phyloP scores from a whole-genome alignment of 2,113 vertebrate genomes.

The Bothrops jararaca region DNA sequence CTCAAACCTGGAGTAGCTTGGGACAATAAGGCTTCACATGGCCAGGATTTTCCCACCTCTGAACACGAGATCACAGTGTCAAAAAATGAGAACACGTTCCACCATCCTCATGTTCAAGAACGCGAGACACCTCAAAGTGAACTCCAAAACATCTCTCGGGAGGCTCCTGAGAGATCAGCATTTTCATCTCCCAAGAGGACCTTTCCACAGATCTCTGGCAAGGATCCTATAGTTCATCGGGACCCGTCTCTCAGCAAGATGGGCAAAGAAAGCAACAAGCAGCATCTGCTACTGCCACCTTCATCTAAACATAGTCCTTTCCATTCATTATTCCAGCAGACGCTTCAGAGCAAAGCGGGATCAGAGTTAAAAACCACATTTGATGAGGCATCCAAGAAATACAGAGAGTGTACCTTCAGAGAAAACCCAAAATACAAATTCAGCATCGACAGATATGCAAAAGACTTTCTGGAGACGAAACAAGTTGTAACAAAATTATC shows the following conservation, averaged over 20 bases:
- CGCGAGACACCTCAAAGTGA: conserved; percentile 63
- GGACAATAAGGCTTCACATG: conserved; percentile 79
- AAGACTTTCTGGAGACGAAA: conserved; percentile 79
- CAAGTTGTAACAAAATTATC: conserved; percentile 80
- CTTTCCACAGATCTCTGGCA: conserved; percentile 77
- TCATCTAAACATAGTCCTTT: conserved; percentile 81
- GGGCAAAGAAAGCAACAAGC: conserved; percentile 79
- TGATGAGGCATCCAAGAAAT: conserved; percentile 84
- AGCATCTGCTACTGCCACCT: conserved; percentile 52
- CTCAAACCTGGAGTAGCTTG: conserved; percentile 82
- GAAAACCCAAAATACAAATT: conserved; percentile 76
- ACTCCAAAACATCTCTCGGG: conserved; percentile 65
- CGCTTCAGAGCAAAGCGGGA: conserved; percentile 74
- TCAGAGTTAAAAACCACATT: conserved; percentile 76
- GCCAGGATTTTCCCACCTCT: conserved; percentile 74
- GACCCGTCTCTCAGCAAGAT: conserved; percentile 78
- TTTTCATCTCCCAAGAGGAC: conserved; percentile 86
- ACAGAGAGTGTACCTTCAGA: conserved; percentile 76
- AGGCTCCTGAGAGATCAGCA: conserved; percentile 82
- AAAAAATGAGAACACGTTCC: conserved; percentile 77
- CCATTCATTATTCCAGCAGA: conserved; percentile 85
- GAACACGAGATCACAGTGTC: conserved; percentile 70
- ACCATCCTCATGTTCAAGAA: conserved; percentile 65
- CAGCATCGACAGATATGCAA: conserved; percentile 74
- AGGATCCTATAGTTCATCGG: conserved; percentile 62